Evolutionary conservation across 2,888 invertebrate genomes (phyloP).

Genomic region (Cosmopolites sordidus): DNA sequence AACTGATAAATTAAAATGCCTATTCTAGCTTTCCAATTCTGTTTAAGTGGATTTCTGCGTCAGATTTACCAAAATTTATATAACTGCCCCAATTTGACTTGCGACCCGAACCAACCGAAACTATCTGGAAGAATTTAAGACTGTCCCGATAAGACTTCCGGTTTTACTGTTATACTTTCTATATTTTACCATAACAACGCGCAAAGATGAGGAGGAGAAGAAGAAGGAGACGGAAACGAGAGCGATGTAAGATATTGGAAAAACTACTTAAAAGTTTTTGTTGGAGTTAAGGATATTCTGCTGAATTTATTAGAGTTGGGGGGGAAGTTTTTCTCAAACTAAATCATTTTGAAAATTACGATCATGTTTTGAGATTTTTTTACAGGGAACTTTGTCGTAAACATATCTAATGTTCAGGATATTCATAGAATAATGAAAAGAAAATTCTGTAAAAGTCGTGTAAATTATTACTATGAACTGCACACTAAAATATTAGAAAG

Average conservation of each 20-base stretch:
- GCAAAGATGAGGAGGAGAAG: background rate
- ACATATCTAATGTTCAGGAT: too few relatives aligned
- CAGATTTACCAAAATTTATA: background rate
- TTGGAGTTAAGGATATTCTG: background rate
- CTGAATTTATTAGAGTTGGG: background rate
- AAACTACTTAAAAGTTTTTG: background rate
- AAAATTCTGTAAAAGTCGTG: too few relatives aligned
- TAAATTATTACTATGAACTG: too few relatives aligned
- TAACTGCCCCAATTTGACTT: background rate
- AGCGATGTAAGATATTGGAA: background rate
- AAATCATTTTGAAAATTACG: too few relatives aligned
- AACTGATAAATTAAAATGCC: too few relatives aligned
- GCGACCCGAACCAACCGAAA: background rate
- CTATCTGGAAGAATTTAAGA: background rate
- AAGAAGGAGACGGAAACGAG: background rate
- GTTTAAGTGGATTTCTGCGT: too few relatives aligned
- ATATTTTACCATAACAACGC: constrained; percentile 1
- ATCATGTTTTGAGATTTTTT: too few relatives aligned
- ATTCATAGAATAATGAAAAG: too few relatives aligned
- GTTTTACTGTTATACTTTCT: background rate
- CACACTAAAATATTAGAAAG: too few relatives aligned
- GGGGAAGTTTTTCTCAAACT: too few relatives aligned
- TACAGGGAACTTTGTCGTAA: too few relatives aligned
- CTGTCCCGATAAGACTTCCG: background rate
- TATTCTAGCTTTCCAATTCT: too few relatives aligned